Base-by-base conservation (phyloP, 1,140 invertebrate species). In the Cydia pomonella region DNA sequence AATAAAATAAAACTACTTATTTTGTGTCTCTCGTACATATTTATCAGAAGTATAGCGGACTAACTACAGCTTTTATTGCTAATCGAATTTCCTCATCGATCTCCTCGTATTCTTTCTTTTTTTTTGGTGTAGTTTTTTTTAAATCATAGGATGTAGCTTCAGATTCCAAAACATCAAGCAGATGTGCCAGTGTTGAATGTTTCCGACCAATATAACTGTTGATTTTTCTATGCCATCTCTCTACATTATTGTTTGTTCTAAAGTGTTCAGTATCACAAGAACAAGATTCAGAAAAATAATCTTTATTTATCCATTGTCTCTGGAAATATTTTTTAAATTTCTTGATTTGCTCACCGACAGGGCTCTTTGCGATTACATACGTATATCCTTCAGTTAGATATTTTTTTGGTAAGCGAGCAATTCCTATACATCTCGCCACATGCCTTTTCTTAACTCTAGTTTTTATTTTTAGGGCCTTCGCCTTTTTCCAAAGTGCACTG, bases 291-390 rank as follows among this genome's bases (percentile, higher is more conserved):
- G 63, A 12, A 33, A 75, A 75, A 29, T 72, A 18, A n/a, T 16
- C 29, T 75, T 75, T 69, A 3, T 53, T 25, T 18, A 75, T 16
- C 74, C 74, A 75, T 12, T 75, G 63, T 9, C 13, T 71, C 3
- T 71, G 23, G 59, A 71, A 75, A 59, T 75, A 75, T 71, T 69
- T 50, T 38, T 75, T 75, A 59, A 71, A 75, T 53, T 75, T 71
- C 12, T 47, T 47, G 25, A 75, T 71, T 29, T 71, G 13, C 18
- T 47, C 44, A 27, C 41, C 74, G 27, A 23, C 9, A n/a, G 66
- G 74, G 25, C 66, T 75, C 44, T 71, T 71, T 5, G 16, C 18
- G 41, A 75, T 75, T 13, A 75, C 47, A 71, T 71, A 75, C 29
- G n/a, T 29, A 29, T 50, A 71, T 33, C 74, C 74, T 25, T 27